These are phyloP conservation scores for Callinectes sapidus DNA, from an alignment of 2,888 invertebrate genomes.

Conservation along the genomic window DNA sequence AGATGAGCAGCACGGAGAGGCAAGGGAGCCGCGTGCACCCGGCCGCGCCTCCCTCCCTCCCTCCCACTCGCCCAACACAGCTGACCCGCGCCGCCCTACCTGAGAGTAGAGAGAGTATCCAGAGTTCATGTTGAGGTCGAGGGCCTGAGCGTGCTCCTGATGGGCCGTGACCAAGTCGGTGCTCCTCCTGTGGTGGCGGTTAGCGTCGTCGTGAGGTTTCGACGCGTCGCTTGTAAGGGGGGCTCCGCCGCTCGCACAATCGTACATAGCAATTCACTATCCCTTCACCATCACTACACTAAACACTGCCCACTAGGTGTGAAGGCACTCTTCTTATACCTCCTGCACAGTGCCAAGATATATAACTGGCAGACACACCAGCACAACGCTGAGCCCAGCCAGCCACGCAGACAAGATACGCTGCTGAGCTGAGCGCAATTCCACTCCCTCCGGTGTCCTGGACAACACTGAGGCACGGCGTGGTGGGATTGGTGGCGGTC, in stretches of 20 bases:
- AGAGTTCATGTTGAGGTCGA: slow-evolving; percentile 68
- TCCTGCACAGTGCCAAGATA: slow-evolving; percentile 54
- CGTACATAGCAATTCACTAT: slow-evolving; percentile 67
- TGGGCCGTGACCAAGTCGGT: slow-evolving; percentile 57
- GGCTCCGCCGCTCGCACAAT: slow-evolving; percentile 65
- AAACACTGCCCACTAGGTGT: slow-evolving; percentile 59
- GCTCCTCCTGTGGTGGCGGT: slow-evolving; percentile 57
- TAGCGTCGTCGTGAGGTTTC: slow-evolving; percentile 61
- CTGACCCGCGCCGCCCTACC: slow-evolving; percentile 57
- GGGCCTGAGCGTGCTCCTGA: slow-evolving; percentile 62
- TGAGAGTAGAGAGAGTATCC: slow-evolving; percentile 67
- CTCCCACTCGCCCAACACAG: slow-evolving; percentile 47
- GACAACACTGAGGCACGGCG: slow-evolving; percentile 68
- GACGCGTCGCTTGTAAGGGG: slow-evolving; percentile 58
- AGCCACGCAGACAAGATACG: slow-evolving; percentile 68
- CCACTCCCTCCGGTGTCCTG: slow-evolving; percentile 57
- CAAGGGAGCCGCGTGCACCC: slow-evolving; percentile 46
- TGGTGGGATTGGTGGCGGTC: slow-evolving; percentile 54
- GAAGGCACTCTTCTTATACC: slow-evolving; percentile 57
- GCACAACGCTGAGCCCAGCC: slow-evolving; percentile 64
- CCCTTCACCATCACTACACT: slow-evolving; percentile 67
- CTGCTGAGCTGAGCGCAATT: slow-evolving; percentile 64
- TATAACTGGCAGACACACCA: slow-evolving; percentile 58
- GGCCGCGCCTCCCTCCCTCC: slow-evolving; percentile 6
- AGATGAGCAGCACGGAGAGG: slow-evolving; percentile 8